Base-by-base conservation (phyloP, 2,888 invertebrate genomes). In the Nemotelus nigrinus region DNA sequence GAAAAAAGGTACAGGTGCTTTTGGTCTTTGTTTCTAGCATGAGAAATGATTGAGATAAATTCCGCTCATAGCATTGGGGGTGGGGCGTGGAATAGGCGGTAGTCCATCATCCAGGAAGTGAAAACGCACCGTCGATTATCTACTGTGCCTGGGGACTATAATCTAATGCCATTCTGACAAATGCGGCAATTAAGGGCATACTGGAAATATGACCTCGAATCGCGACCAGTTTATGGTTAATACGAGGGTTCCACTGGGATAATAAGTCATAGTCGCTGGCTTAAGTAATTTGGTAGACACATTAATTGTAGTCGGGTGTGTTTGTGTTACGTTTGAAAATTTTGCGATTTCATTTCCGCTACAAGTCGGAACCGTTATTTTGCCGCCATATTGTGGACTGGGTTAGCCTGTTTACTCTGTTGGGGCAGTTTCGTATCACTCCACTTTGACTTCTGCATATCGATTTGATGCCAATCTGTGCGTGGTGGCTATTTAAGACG, bases 331-430 rank as follows among this genome's bases (percentile, higher is more conserved):
- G 3, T n/a, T 43, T 10, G 71, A 71, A 55, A 71, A 71, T 71
- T 41, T 57, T 41, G 71, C 71, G 71, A 57, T 57, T 71, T 71
- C 55, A 71, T 71, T 71, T 71, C 43, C 55, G 44, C 44, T 71
- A 71, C 57, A 41, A 71, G 55, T 57, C 71, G 71, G 55, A 71
- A 71, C 71, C 44, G 71, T 45, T 71, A 57, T 71, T 55, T 71
- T 55, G 44, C 67, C 7, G 4, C 71, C 55, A 25, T 65, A 8
- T 47, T 47, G 25, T 25, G 25, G 25, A 25, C 1, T 25, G 25
- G 25, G 25, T 25, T 25, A 25, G 25, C 25, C 25, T 25, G 25
- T 25, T 25, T 25, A 25, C 25, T 25, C 25, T 25, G 25, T 25
- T 25, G 25, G 25, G 25, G 25, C 25, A 25, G 25, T 25, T 25